Evolutionary conservation across 1,140 invertebrate genomes (phyloP).

Genomic region (Psix sp.): DNA sequence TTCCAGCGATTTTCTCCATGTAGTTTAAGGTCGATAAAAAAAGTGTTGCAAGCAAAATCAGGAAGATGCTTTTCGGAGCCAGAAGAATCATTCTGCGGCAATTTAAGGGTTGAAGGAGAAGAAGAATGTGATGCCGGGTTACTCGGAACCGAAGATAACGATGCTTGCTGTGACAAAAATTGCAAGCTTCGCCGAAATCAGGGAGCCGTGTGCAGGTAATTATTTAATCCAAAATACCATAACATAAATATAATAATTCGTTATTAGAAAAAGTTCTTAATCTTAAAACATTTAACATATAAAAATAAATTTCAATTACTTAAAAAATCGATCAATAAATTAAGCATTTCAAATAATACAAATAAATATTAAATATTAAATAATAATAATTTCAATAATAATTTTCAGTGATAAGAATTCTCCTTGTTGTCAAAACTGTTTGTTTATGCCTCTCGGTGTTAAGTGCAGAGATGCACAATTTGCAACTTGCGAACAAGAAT

Average conservation of each 20-base stretch:
- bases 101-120: slow-evolving; percentile 93
- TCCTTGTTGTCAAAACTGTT: slow-evolving; percentile 93
- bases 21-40: slow-evolving; percentile 92
- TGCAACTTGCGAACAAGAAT: slow-evolving; percentile 93
- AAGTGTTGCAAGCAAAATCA: slow-evolving; percentile 94
- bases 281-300: no score
- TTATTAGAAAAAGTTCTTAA: neutral
- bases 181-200: slow-evolving; percentile 89
- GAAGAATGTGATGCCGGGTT: slow-evolving; percentile 96
- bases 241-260: slow-evolving; percentile 4
- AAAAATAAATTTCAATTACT: no score
- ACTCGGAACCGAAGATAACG: slow-evolving; percentile 93
- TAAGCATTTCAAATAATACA: no score
- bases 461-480: slow-evolving; percentile 93
- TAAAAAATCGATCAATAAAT: neutral
- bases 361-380: neutral
- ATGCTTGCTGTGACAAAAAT: slow-evolving; percentile 94
- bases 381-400: neutral
- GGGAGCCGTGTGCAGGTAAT: slow-evolving; percentile 89
- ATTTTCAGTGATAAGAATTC: slow-evolving; percentile 91
- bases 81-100: slow-evolving; percentile 96
- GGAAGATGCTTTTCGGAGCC: slow-evolving; percentile 95
- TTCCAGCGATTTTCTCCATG: slow-evolving; percentile 95
- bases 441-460: slow-evolving; percentile 86
- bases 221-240: slow-evolving; percentile 17